phyloP scores from a whole-genome alignment of 2,888 invertebrate species.

The Oligia strigilis region DNA sequence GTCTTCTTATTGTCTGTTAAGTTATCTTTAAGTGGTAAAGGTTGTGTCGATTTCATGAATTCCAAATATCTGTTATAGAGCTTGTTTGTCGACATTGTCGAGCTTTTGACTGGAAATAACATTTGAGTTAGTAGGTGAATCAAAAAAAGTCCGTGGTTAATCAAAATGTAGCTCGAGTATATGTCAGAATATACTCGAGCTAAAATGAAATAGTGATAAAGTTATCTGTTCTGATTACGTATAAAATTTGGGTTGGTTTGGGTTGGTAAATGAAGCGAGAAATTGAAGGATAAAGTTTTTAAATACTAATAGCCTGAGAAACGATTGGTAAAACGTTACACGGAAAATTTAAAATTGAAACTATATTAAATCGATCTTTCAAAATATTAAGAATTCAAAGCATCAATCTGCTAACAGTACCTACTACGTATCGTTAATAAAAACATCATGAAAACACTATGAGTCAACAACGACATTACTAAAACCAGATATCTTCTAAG shows the following conservation, averaged over 20 bases:
- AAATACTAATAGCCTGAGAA: not conserved
- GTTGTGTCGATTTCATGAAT: conserved; percentile 45
- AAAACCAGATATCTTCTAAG: conserved; percentile 53
- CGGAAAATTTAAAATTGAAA: conserved; percentile 4
- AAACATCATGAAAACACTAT: conserved; percentile 16
- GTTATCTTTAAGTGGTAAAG: conserved; percentile 37
- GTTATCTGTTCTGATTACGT: not conserved
- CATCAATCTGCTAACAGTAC: not conserved
- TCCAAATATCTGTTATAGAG: conserved; percentile 17
- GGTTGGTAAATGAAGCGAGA: conserved; percentile 21
- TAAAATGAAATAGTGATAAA: not conserved
- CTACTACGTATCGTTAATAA: not conserved
- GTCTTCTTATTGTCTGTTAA: conserved; percentile 48
- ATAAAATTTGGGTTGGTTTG: not conserved
- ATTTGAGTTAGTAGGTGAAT: not conserved
- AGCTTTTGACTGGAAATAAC: not conserved
- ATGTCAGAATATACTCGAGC: not conserved
- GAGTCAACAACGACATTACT: conserved; percentile 37
- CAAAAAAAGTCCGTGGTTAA: not conserved
- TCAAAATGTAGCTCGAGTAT: not conserved
- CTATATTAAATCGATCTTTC: conserved; percentile 3
- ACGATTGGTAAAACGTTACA: not conserved
- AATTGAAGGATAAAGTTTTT: conserved; percentile 1
- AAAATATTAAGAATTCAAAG: not conserved
- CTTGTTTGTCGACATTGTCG: conserved; percentile 6